These are phyloP conservation scores for Archaeoteleia sp. DNA, from an alignment of 2,888 invertebrate species.

Conservation along the genomic window DNA sequence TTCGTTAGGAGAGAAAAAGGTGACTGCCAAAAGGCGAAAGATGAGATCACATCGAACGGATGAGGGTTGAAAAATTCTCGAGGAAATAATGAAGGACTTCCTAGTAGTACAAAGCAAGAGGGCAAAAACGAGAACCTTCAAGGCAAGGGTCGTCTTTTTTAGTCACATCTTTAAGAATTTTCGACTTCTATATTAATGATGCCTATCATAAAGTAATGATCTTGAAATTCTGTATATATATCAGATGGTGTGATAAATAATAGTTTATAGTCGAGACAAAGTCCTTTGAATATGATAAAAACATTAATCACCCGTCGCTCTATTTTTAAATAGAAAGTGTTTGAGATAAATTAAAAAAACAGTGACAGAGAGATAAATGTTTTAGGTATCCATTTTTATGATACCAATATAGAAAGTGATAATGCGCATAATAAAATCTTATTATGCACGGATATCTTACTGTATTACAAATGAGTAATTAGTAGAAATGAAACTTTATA, in stretches of 20 bases:
- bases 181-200: constrained; percentile 49
- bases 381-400: constrained; percentile 1
- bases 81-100: constrained; percentile 55
- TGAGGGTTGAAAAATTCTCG: constrained; percentile 52
- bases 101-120: constrained; percentile 43
- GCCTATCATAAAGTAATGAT: constrained; percentile 49
- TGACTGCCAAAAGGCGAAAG: constrained; percentile 42
- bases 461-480: no score
- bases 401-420: no score
- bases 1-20: constrained; percentile 50
- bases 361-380: not conserved
- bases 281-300: constrained; percentile 4
- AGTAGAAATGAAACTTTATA: no score
- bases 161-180: constrained; percentile 50
- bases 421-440: no score
- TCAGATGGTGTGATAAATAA: constrained; percentile 36
- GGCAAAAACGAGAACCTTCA: constrained; percentile 48
- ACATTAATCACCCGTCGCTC: constrained; percentile 43
- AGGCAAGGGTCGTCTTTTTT: constrained; percentile 45
- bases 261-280: constrained; percentile 17
- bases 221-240: constrained; percentile 23
- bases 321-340: constrained; percentile 24
- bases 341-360: not conserved
- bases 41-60: constrained; percentile 49
- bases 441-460: no score